Conservation (phyloP, 2,888 invertebrate genomes). For the Ennomos fuscantarius region DNA sequence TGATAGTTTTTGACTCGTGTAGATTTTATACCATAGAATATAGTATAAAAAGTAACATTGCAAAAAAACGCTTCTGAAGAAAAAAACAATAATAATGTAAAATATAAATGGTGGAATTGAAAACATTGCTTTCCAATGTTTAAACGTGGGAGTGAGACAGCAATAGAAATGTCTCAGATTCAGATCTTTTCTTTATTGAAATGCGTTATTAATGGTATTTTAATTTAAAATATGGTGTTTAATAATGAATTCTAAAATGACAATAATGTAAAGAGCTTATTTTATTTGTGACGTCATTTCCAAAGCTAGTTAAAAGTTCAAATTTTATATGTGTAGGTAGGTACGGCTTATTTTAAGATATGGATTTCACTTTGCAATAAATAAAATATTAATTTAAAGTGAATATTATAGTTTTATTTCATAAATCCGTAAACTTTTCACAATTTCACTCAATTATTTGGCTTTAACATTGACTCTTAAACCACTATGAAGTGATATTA, state of each 20-base stretch:
- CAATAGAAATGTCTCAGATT: too few relatives aligned
- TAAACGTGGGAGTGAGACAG: too few relatives aligned
- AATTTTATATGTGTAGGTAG: conserved; percentile 19
- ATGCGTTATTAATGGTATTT: not conserved
- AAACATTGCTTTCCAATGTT: too few relatives aligned
- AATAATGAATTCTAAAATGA: not conserved
- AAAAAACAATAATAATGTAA: too few relatives aligned
- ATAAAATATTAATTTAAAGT: conserved; percentile 26
- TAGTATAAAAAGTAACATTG: too few relatives aligned
- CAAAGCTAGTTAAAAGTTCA: conserved; percentile 37
- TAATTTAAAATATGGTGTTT: not conserved
- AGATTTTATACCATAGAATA: too few relatives aligned
- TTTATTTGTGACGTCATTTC: conserved; percentile 21
- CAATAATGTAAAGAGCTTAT: conserved; percentile 14
- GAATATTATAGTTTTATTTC: conserved; percentile 35
- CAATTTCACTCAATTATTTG: conserved; percentile 11
- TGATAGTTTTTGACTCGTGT: too few relatives aligned
- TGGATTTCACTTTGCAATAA: conserved; percentile 32
- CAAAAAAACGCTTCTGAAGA: too few relatives aligned
- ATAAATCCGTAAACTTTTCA: conserved; percentile 12
- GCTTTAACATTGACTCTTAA: not conserved
- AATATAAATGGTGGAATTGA: too few relatives aligned
- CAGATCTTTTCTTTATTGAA: too few relatives aligned
- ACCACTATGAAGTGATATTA: not conserved
- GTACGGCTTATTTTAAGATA: conserved; percentile 22